Conservation (phyloP, 2,888 invertebrate species). For the Emmelina monodactyla region DNA sequence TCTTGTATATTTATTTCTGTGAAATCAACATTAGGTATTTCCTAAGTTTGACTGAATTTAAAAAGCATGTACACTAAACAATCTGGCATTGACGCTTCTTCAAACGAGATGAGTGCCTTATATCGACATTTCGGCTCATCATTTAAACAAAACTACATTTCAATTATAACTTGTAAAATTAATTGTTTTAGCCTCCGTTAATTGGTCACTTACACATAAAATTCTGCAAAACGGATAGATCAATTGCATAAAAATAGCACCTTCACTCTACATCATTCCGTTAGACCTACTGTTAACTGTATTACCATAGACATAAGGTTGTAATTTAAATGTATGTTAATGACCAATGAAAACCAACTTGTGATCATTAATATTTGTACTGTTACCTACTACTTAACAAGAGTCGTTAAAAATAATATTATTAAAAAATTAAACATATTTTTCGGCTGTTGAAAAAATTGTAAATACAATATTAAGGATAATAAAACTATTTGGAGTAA, state of each 20-base stretch:
- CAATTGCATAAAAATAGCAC: too few relatives aligned
- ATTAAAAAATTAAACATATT: conserved; percentile 64
- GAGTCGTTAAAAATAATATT: conserved; percentile 67
- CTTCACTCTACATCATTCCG: too few relatives aligned
- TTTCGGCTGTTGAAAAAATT: conserved; percentile 68
- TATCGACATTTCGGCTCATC: conserved; percentile 1
- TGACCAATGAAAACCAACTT: conserved; percentile 70
- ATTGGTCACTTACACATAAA: too few relatives aligned
- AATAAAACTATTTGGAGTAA: conserved; percentile 67
- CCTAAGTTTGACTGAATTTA: too few relatives aligned
- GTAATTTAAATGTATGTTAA: conserved; percentile 66
- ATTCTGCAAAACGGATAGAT: too few relatives aligned
- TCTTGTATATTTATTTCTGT: too few relatives aligned
- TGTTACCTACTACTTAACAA: conserved; percentile 69
- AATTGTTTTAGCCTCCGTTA: too few relatives aligned
- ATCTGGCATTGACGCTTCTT: too few relatives aligned
- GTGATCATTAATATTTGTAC: conserved; percentile 70
- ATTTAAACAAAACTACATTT: too few relatives aligned
- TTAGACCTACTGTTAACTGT: conserved; percentile 60
- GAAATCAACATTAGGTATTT: too few relatives aligned
- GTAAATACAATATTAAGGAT: conserved; percentile 67
- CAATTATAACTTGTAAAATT: too few relatives aligned
- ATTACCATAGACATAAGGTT: conserved; percentile 54
- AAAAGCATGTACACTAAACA: too few relatives aligned
- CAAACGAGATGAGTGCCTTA: conserved; percentile 1